Percentiles rank a stretch among this genome's conserved stretches.
phyloP scores from a whole-genome alignment of 2,797 vertebrate genomes.

The Tauraco hartlaubi region DNA sequence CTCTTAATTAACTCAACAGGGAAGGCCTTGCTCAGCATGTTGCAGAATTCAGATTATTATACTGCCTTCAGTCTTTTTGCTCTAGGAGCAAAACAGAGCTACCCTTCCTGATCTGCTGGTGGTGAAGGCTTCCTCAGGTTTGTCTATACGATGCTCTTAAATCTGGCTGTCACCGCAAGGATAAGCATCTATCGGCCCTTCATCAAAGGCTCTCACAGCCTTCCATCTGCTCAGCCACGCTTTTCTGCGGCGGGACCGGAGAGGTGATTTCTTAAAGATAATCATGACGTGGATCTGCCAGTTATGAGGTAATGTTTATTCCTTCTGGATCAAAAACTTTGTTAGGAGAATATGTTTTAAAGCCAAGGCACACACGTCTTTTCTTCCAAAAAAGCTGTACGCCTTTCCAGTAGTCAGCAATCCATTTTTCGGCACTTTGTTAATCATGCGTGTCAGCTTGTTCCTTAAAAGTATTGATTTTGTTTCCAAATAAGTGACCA shows the following conservation, averaged over 20 bases:
- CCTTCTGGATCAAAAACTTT: background rate
- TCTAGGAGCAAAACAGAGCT: background rate
- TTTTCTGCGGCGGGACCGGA: background rate
- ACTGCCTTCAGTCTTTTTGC: background rate
- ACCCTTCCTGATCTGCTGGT: background rate
- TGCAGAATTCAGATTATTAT: background rate
- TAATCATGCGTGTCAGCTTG: accelerated
- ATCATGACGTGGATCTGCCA: background rate
- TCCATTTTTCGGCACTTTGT: background rate
- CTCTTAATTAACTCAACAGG: background rate
- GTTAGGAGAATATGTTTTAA: background rate
- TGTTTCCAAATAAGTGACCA: background rate
- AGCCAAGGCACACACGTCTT: background rate
- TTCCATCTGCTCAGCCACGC: background rate
- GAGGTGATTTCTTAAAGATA: background rate
- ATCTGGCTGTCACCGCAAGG: background rate
- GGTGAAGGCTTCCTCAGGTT: background rate
- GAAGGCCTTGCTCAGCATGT: background rate
- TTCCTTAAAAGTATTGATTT: background rate
- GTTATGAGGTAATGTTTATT: background rate
- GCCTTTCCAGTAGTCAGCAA: background rate
- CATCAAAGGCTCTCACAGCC: background rate
- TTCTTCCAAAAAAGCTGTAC: background rate
- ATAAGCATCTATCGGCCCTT: background rate
- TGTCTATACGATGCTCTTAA: accelerated